Conservation (phyloP, 1,140 invertebrate genomes). For the Heliothis virescens region DNA sequence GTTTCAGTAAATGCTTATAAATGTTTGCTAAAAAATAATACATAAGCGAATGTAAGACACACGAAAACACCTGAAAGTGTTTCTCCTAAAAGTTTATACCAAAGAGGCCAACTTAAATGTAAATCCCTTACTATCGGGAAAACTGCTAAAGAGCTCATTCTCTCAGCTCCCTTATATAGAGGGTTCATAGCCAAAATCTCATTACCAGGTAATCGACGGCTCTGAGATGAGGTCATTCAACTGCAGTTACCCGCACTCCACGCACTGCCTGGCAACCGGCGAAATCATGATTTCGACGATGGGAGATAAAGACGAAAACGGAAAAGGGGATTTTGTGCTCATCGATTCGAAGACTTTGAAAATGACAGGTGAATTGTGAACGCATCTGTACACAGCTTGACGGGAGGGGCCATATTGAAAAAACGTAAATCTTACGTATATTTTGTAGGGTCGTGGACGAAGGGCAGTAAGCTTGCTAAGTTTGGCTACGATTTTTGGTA, state of each 20-base stretch:
- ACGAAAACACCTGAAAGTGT: slow-evolving; percentile 15
- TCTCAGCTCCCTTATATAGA: slow-evolving; percentile 55
- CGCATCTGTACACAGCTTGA: slow-evolving; percentile 34
- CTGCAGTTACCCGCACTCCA: slow-evolving; percentile 95
- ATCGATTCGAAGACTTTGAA: slow-evolving; percentile 94
- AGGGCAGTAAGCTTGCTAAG: slow-evolving; percentile 87
- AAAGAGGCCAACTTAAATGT: slow-evolving; percentile 48
- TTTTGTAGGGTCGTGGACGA: slow-evolving; percentile 89
- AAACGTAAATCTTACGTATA: slow-evolving; percentile 18
- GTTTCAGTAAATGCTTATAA: neutral
- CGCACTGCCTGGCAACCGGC: slow-evolving; percentile 96
- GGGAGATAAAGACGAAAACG: slow-evolving; percentile 94
- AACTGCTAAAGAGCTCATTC: slow-evolving; percentile 52
- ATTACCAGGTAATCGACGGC: slow-evolving; percentile 89
- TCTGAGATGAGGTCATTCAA: slow-evolving; percentile 91
- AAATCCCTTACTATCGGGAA: slow-evolving; percentile 48
- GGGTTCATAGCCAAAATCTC: slow-evolving; percentile 69
- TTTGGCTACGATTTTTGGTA: slow-evolving; percentile 98
- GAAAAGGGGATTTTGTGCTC: slow-evolving; percentile 95
- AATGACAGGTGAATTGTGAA: slow-evolving; percentile 87
- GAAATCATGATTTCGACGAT: slow-evolving; percentile 98
- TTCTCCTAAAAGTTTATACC: slow-evolving; percentile 21
- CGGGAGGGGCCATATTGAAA: neutral
- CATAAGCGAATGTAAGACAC: slow-evolving; percentile 2
- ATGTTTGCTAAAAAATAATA: neutral